phyloP scores from a whole-genome alignment of 2,113 vertebrate species.

The Indicator indicator region DNA sequence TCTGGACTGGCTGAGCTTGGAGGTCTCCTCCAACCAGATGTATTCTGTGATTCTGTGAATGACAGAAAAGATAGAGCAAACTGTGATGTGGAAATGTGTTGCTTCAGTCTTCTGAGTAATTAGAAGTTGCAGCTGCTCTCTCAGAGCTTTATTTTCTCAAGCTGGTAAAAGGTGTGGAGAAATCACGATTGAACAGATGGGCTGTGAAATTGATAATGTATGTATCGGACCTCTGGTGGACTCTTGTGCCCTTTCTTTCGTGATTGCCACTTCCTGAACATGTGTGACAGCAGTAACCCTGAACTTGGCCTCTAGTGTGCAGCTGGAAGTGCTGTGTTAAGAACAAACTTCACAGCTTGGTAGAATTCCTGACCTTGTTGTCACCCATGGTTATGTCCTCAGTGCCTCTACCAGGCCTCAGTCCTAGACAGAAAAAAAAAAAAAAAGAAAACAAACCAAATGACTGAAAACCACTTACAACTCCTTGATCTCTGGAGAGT shows the following conservation, averaged over 20 bases:
- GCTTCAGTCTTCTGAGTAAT: not conserved
- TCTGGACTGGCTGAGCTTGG: too few relatives aligned
- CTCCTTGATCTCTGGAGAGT: not conserved
- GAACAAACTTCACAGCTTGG: conserved; percentile 31
- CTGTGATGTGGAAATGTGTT: not conserved
- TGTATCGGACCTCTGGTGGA: not conserved
- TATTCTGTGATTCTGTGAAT: not conserved
- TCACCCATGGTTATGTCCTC: not conserved
- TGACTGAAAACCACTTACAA: not conserved
- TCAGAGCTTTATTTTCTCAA: not conserved
- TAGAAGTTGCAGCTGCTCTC: not conserved
- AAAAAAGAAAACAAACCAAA: not conserved
- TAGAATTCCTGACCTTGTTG: not conserved
- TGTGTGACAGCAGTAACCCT: conserved; percentile 29
- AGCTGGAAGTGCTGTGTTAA: conserved; percentile 32
- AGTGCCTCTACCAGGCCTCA: not conserved
- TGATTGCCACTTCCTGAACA: conserved; percentile 32
- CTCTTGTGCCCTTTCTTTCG: conserved; percentile 8
- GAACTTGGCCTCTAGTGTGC: conserved; percentile 14
- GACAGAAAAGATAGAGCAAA: not conserved
- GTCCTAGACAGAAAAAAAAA: not conserved
- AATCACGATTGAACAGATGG: conserved; percentile 14
- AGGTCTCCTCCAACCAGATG: too few relatives aligned
- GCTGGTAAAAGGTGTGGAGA: not conserved
- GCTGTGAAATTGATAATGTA: conserved; percentile 22